A percentile compares a stretch with the other conserved stretches of the same genome.
Evolutionary conservation across 92 coral and sea anemone species (phyloP).

Genomic region (Umimayanthus chanpuru): DNA sequence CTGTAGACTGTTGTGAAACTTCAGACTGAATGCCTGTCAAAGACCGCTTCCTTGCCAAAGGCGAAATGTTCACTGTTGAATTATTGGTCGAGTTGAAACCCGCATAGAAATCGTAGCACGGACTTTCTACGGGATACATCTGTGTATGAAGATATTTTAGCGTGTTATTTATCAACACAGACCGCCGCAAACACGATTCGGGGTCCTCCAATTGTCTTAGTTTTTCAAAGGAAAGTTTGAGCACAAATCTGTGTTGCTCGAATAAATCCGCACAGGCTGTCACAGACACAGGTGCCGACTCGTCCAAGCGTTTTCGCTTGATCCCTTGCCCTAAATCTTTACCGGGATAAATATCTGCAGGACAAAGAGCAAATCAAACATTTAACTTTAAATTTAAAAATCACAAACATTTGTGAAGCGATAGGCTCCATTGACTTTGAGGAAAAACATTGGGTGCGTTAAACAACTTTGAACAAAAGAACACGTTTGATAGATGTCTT

Average conservation of each 20-base stretch:
- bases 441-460: constrained; percentile 34
- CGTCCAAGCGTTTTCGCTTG: constrained; percentile 57
- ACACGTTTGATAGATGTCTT: constrained; percentile 19
- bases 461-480: constrained; percentile 38
- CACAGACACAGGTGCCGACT: constrained; percentile 37
- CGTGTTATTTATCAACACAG: constrained; percentile 95
- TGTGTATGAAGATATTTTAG: constrained; percentile 84
- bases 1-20: constrained; percentile 21
- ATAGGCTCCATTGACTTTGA: constrained; percentile 38
- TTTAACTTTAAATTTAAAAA: constrained; percentile 29
- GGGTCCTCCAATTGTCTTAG: constrained; percentile 92
- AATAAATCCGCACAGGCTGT: background rate
- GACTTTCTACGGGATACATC: constrained; percentile 79
- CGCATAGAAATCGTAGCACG: constrained; percentile 57
- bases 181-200: constrained; percentile 86
- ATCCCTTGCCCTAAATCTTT: constrained; percentile 62
- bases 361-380: constrained; percentile 57
- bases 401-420: constrained; percentile 41
- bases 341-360: constrained; percentile 66
- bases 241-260: constrained; percentile 66
- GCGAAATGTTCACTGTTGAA: constrained; percentile 18
- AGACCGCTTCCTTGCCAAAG: constrained; percentile 40
- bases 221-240: constrained; percentile 92
- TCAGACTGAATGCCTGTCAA: constrained; percentile 26
- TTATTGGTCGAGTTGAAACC: constrained; percentile 25